Base-by-base conservation (phyloP, 2,888 invertebrate species). In the Thereva nobilitata region DNA sequence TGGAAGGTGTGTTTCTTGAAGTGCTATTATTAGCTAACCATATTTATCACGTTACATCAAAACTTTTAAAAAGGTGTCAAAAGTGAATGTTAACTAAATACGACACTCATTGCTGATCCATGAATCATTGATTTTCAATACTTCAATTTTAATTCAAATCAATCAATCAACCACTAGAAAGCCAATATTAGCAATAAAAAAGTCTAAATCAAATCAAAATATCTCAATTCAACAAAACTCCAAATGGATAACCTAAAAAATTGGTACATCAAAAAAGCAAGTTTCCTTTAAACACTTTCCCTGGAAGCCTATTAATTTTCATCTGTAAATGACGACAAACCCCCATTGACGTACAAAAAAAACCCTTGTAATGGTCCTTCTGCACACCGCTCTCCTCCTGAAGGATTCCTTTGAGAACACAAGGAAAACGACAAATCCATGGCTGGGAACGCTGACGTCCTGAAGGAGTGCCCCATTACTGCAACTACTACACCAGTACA, bases 401-500 rank as follows among this genome's bases (percentile, higher is more conserved):
- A 23, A n/a, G 38, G 8, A 12, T 4, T 5, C 10, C 35, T 12
- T 47, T 59, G 12, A 35, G 40, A 40, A 50, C 50, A 50, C 50
- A 50, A 59, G 61, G 40, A 49, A 41, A 44, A 49, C 50, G 50
- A 61, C 41, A 61, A 61, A 61, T 61, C 61, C 50, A 34, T 41
- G 3, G 41, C 49, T 61, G 34, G 23, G 50, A 47, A 50, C 41
- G 35, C 50, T 40, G 49, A 38, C 49, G 41, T 9, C 12, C 50
- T 10, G 5, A 40, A 53, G 55, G 23, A 41, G 34, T 50, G 34
- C 40, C 50, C 41, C 41, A 23, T 23, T 23, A 23, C 23, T 23
- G 23, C 23, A 23, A 23, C 23, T 23, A 23, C 23, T 23, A 23
- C 23, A 23, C 23, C 23, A 23, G 23, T 23, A 23, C 23, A 23